Percentiles rank a stretch among this genome's conserved stretches.
These are phyloP conservation scores for Cheracebus regulus DNA, from an alignment of 2,797 vertebrate species.

Conservation along the genomic window DNA sequence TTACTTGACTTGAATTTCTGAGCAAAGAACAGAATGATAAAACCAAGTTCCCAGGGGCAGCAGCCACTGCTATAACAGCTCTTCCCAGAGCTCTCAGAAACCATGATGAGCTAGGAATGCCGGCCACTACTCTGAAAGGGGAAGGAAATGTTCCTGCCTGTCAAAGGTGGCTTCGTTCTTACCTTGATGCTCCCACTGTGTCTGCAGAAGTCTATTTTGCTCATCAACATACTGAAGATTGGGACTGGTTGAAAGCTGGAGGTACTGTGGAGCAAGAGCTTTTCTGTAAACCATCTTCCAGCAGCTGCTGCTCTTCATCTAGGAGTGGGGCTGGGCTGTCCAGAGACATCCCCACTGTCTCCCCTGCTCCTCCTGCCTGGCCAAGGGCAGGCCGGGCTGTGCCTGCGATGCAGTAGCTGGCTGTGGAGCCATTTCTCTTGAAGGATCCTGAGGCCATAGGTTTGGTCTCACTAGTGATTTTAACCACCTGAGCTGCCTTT, in stretches of 20 bases:
- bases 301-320: not conserved
- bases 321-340: not conserved
- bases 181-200: not conserved
- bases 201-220: not conserved
- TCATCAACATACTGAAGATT: not conserved
- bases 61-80: not conserved
- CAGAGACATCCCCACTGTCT: accelerated
- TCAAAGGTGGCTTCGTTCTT: not conserved
- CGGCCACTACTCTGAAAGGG: not conserved
- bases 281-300: accelerated
- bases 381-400: not conserved
- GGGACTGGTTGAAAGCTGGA: not conserved
- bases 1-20: not conserved
- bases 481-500: not conserved
- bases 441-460: not conserved
- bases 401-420: not conserved
- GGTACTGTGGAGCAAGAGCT: not conserved
- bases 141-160: not conserved
- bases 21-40: not conserved
- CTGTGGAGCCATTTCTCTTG: not conserved
- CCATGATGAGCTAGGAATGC: accelerated
- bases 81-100: not conserved
- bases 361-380: not conserved
- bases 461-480: not conserved
- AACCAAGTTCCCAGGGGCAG: not conserved